phyloP scores from a whole-genome alignment of 1,140 invertebrate species.

The Drosophila eugracilis region DNA sequence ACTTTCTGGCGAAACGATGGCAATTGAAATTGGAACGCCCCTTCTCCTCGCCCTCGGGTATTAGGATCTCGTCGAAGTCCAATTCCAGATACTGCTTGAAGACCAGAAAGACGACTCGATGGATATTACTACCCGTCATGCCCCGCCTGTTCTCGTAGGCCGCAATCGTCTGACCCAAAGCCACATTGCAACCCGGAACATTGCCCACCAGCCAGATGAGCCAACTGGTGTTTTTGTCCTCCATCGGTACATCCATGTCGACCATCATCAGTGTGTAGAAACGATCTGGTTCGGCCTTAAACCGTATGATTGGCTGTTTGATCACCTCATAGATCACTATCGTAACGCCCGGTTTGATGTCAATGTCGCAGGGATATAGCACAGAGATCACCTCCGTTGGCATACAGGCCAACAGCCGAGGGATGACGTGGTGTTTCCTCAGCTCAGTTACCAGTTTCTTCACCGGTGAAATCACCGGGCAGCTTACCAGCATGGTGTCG shows the following conservation, averaged over 20 bases:
- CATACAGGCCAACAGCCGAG: slow-evolving; percentile 41
- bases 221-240: slow-evolving; percentile 90
- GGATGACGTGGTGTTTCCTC: slow-evolving; percentile 39
- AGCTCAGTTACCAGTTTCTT: slow-evolving; percentile 19
- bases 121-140: slow-evolving; percentile 91
- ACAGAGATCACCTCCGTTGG: slow-evolving; percentile 36
- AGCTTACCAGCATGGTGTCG: slow-evolving; percentile 44
- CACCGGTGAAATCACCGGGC: not conserved
- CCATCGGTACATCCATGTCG: slow-evolving; percentile 87
- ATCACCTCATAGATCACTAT: slow-evolving; percentile 87
- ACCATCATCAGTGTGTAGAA: slow-evolving; percentile 91
- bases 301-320: slow-evolving; percentile 88
- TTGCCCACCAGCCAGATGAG: slow-evolving; percentile 97
- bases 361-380: slow-evolving; percentile 82
- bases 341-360: slow-evolving; percentile 86
- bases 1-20: slow-evolving; percentile 88
- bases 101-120: slow-evolving; percentile 95
- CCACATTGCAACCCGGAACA: slow-evolving; percentile 91
- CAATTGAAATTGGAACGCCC: slow-evolving; percentile 91
- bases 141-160: slow-evolving; percentile 93
- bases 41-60: slow-evolving; percentile 87
- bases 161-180: slow-evolving; percentile 89
- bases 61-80: slow-evolving; percentile 63
- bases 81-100: slow-evolving; percentile 89
- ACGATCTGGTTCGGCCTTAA: slow-evolving; percentile 86